phyloP scores from a whole-genome alignment of 2,113 vertebrate species.

The Eupsittula cactorum region DNA sequence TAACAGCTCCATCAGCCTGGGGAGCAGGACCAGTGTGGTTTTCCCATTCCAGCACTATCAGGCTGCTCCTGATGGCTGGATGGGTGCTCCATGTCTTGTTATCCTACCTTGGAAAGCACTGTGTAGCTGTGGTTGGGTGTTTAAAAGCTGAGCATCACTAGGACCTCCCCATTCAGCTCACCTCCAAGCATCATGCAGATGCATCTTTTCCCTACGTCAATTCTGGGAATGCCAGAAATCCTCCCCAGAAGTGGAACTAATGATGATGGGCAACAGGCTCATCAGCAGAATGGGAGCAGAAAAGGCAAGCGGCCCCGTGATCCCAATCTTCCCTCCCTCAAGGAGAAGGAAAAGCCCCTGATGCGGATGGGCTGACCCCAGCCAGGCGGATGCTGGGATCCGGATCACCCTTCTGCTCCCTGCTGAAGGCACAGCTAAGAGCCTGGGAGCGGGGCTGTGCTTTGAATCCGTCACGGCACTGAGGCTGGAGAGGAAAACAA shows the following conservation, averaged over 20 bases:
- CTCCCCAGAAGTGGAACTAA: background rate
- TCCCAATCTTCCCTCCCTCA: background rate
- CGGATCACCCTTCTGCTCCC: background rate
- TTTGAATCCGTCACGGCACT: background rate
- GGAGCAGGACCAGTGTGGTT: background rate
- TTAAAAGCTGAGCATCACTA: background rate
- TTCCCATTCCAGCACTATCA: background rate
- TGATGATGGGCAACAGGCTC: background rate
- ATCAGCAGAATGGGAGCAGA: background rate
- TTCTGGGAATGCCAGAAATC: background rate
- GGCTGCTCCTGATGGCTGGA: background rate
- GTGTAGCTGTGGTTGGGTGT: accelerated
- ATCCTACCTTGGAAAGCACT: background rate
- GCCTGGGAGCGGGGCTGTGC: background rate
- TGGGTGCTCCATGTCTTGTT: accelerated
- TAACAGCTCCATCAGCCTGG: background rate
- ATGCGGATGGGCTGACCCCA: background rate
- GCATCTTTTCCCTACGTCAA: background rate
- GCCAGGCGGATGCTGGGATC: background rate
- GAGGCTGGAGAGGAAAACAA: background rate
- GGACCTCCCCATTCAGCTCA: background rate
- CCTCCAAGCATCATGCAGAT: background rate
- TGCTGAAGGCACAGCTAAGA: background rate
- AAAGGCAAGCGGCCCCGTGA: background rate
- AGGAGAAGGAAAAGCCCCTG: background rate